Percentiles rank a stretch among this genome's conserved stretches.
These are phyloP conservation scores for Phalloptychus januarius DNA, from an alignment of 2,797 vertebrate species.

Conservation along the genomic window DNA sequence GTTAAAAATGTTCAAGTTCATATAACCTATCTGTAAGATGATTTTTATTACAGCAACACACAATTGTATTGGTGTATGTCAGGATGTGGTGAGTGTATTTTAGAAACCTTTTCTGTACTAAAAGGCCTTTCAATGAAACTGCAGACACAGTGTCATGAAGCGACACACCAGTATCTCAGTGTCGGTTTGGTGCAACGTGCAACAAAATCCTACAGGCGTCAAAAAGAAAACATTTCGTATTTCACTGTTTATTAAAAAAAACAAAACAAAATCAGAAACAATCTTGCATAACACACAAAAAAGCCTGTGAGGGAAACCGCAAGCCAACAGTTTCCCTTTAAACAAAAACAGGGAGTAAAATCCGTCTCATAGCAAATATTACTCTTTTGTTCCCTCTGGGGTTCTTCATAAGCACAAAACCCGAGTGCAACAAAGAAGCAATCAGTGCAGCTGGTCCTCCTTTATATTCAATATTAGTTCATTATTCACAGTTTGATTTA, in stretches of 20 bases:
- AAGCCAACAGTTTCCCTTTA: slow-evolving; percentile 49
- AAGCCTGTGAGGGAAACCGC: slow-evolving; percentile 61
- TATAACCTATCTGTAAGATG: background rate
- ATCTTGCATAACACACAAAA: slow-evolving; percentile 70
- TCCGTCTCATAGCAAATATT: slow-evolving; percentile 21
- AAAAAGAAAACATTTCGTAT: slow-evolving; percentile 32
- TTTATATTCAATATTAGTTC: background rate
- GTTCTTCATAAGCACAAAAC: slow-evolving; percentile 44
- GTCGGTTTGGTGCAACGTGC: rapidly evolving
- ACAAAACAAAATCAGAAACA: slow-evolving; percentile 60
- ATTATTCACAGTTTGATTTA: slow-evolving; percentile 2
- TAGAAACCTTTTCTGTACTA: background rate
- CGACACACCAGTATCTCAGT: background rate
- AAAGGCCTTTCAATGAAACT: background rate
- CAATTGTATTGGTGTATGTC: background rate
- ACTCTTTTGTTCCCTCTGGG: slow-evolving; percentile 32
- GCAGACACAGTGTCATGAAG: background rate
- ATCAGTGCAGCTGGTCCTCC: slow-evolving; percentile 42
- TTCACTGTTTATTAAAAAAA: slow-evolving; percentile 67
- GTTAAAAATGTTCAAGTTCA: background rate
- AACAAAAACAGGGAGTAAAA: slow-evolving; percentile 28
- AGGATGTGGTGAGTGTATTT: background rate
- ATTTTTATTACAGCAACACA: background rate
- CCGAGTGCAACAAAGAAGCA: slow-evolving; percentile 36
- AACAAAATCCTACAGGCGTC: background rate